phyloP scores from a whole-genome alignment of 2,797 vertebrate genomes.

The Anguilla marmorata region DNA sequence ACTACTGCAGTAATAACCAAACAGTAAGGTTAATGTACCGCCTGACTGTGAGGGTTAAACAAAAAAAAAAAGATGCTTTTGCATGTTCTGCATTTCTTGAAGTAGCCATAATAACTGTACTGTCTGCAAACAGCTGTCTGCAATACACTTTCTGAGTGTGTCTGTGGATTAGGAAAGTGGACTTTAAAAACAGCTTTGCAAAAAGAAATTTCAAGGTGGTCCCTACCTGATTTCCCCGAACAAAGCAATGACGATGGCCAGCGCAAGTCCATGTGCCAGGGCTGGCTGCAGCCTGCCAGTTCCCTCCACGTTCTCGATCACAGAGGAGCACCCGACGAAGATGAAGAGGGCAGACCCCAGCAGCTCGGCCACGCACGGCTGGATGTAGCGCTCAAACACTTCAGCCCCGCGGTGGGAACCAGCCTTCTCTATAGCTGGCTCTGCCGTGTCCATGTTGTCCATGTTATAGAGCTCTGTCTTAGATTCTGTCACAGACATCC shows the following conservation, averaged over 20 bases:
- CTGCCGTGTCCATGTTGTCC: background rate
- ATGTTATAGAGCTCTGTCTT: conserved; percentile 27
- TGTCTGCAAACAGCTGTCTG: background rate
- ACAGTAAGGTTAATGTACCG: background rate
- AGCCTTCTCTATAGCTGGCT: conserved; percentile 1
- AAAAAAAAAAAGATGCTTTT: background rate
- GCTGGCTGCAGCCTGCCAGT: conserved; percentile 75
- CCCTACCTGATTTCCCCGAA: conserved; percentile 82
- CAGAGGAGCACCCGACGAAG: conserved; percentile 80
- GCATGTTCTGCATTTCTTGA: background rate
- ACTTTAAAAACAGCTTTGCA: background rate
- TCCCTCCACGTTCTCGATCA: conserved; percentile 57
- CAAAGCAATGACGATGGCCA: conserved; percentile 66
- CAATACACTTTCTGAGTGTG: background rate
- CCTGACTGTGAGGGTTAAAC: background rate
- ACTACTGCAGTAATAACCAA: background rate
- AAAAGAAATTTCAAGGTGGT: conserved; percentile 40
- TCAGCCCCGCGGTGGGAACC: background rate
- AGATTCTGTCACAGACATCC: background rate
- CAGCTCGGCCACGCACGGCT: conserved; percentile 83
- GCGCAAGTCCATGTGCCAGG: conserved; percentile 80
- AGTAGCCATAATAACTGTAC: background rate
- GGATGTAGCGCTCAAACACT: conserved; percentile 66
- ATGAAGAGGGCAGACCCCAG: conserved; percentile 80
- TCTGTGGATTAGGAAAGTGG: background rate